These are phyloP conservation scores for Heterocephalus glaber DNA, from an alignment of 2,113 vertebrate species.

Conservation along the genomic window DNA sequence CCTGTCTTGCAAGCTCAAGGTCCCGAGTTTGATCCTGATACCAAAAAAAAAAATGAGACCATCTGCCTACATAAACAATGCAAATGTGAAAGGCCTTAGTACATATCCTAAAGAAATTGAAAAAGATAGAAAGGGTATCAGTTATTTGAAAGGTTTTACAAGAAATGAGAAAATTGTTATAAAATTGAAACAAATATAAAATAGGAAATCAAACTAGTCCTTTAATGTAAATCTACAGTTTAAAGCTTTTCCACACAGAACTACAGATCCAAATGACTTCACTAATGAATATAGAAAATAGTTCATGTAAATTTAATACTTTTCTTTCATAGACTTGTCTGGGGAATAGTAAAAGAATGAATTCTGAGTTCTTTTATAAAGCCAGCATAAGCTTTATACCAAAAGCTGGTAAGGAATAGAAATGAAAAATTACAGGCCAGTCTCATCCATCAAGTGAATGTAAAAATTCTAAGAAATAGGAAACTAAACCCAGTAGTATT, in stretches of 20 bases:
- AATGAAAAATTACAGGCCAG: not conserved
- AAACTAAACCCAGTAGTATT: not conserved
- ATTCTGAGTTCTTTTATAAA: not conserved
- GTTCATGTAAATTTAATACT: not conserved
- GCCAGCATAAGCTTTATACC: not conserved
- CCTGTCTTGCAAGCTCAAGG: too few species aligned
- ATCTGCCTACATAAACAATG: not conserved
- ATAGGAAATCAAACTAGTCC: not conserved
- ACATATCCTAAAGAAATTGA: not conserved
- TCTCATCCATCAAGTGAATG: not conserved
- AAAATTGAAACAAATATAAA: not conserved
- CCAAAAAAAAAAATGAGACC: too few species aligned
- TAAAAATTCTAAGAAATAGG: conserved; percentile 7
- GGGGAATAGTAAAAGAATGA: not conserved
- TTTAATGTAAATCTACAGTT: not conserved
- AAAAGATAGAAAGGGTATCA: not conserved
- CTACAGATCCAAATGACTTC: not conserved
- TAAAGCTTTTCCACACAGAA: conserved; percentile 14
- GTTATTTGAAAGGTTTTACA: not conserved
- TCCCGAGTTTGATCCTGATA: too few species aligned
- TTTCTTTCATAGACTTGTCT: not conserved
- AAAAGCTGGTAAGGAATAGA: not conserved
- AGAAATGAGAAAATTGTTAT: not conserved
- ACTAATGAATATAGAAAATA: not conserved
- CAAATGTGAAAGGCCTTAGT: not conserved